Evolutionary conservation across 2,797 vertebrate genomes (phyloP), one percentile per base, ranked within the genome.

Genomic region (Danio choprae): DNA sequence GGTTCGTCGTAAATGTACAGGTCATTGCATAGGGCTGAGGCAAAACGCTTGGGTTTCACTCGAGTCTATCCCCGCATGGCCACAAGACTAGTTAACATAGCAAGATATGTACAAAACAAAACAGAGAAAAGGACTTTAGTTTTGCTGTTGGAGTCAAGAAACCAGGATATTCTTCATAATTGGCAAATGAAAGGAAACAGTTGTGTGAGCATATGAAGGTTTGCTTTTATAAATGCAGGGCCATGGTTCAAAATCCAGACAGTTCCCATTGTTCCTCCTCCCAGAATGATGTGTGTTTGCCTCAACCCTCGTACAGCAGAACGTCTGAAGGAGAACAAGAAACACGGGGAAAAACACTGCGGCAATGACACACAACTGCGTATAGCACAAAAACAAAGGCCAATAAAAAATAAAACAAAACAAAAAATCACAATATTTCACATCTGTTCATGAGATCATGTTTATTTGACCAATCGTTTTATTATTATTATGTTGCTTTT

Each of bases 271-370:
- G 40, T 40, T 74, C 41, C 7, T 60, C 68, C 51, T 44, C 58
- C 38, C 6, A 38, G 20, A 62, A 62, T 55, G 36, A 44, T 69
- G n/a, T 44, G 36, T 29, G 46, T 91, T 90, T 91, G 92, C 93
- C 92, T 93, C 93, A 92, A 92, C 92, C 92, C 91, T 92, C 86
- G 90, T 89, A 89, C 87, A 91, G n/a, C n/a, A 87, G 92, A 86
- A 91, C 84, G 86, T 75, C 60, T 90, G 92, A 89, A 90, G 89
- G 87, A 90, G 88, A 91, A 90, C 92, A 89, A 87, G 89, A 92
- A 92, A 87, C 87, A 87, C 87, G 90, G 90, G 87, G 89, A 88
- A 90, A 90, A 91, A 91, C 89, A 93, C 92, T 88, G 84, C 79
- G 69, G 63, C 75, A 84, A 82, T 88, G 92, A 93, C 90, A 89